These are phyloP conservation scores for Cephus pygmeus DNA, from an alignment of 2,888 invertebrate genomes.

Conservation along the genomic window DNA sequence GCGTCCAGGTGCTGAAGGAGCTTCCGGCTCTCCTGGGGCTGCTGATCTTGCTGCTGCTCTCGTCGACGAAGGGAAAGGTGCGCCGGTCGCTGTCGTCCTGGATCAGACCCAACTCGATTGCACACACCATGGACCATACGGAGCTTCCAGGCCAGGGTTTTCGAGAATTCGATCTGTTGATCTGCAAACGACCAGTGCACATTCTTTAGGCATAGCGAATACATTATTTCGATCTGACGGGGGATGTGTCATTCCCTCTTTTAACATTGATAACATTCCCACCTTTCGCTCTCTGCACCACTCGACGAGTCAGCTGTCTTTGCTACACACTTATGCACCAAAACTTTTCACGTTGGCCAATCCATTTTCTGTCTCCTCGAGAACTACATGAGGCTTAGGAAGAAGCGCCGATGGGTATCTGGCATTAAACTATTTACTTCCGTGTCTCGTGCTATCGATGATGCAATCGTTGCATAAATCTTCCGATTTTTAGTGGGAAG, in stretches of 20 bases:
- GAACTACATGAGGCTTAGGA: neutral
- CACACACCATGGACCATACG: constrained; percentile 43
- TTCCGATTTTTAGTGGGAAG: too few species aligned
- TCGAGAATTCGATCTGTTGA: neutral
- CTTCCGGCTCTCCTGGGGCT: neutral
- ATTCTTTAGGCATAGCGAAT: too few species aligned
- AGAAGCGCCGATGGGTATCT: neutral
- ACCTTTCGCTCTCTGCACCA: neutral
- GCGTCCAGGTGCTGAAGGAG: neutral
- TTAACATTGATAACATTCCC: neutral
- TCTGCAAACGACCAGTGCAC: neutral
- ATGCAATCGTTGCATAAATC: too few species aligned
- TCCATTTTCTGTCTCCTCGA: neutral
- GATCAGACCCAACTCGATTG: constrained; percentile 40
- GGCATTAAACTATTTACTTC: too few species aligned
- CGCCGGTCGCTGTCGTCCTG: constrained; percentile 6
- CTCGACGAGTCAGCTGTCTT: neutral
- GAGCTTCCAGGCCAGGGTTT: constrained; percentile 20
- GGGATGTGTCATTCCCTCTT: too few species aligned
- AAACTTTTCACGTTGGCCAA: neutral
- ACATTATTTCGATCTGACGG: neutral
- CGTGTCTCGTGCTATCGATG: too few species aligned
- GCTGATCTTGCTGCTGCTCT: neutral
- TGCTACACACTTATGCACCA: neutral
- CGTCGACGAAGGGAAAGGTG: neutral